Evolutionary conservation across 2,888 invertebrate genomes (phyloP), one percentile per base, ranked within the genome.

Genomic region (Halocaridina rubra): DNA sequence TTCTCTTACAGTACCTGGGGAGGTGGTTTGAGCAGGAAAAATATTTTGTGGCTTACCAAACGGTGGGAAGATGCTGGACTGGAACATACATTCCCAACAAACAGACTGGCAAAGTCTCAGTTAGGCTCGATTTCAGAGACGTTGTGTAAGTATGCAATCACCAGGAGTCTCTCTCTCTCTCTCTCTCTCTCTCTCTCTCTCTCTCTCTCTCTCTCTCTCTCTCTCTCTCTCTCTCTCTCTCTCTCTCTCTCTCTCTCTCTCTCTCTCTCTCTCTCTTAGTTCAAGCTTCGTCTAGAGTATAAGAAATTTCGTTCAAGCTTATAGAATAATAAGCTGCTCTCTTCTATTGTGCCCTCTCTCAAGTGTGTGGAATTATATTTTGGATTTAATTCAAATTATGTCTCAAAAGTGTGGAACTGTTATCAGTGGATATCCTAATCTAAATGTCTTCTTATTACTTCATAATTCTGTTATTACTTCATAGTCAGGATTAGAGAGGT

Each of bases 1-100:
- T 72, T 39, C 24, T 8, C 16, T 32, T 27, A 7, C 79, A 86
- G 86, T 86, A 86, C 74, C 67, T 84, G 24, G 86, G 86, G 5
- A 53, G 59, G 8, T 86, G 86, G 86, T 84, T 29, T 75, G 86
- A 86, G 39, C 86, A 86, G 67, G 84, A 86, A 61, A 59, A 78
- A 2, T 86, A 78, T 69, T 84, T 84, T 74, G 84, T 84, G n/a
- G 71, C 74, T 13, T 86, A 86, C 78, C 80, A 86, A 59, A 39
- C 33, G 13, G 71, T 86, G 16, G 86, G 86, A 1, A n/a, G 32
- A n/a, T 86, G 86, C 69, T 86, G 86, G 86, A 76, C 69, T n/a
- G 86, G 86, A 29, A 86, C 86, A 7, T 86, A 86, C 81, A n/a
- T 86, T 30, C 76, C 33, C 61, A 16, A 86, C 67, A 39, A 74